Percentiles rank a stretch among this genome's conserved stretches.
Conservation (phyloP, 2,113 vertebrate species). For the Sylvilagus bachmani region DNA sequence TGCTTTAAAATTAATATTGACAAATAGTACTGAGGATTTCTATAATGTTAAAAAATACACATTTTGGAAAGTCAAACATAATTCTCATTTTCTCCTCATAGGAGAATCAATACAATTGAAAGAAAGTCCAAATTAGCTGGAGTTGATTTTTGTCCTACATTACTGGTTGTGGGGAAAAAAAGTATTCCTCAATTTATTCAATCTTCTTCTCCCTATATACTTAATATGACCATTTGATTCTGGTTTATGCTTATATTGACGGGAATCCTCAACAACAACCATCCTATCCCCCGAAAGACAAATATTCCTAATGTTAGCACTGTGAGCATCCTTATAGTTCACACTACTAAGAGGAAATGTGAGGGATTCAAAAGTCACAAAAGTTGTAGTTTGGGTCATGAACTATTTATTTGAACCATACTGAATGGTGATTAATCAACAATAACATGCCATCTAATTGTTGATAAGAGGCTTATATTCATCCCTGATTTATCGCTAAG, state of each 20-base stretch:
- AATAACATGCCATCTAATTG: conserved; percentile 55
- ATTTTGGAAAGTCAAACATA: conserved; percentile 72
- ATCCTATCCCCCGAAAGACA: not conserved
- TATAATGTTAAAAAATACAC: conserved; percentile 68
- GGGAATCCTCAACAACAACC: conserved; percentile 50
- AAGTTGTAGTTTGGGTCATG: conserved; percentile 45
- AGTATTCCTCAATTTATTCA: conserved; percentile 51
- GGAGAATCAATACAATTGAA: conserved; percentile 71
- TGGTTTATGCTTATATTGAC: not conserved
- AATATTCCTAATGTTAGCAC: conserved; percentile 49
- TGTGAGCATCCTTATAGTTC: not conserved
- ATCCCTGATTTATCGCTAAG: conserved; percentile 41
- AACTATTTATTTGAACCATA: conserved; percentile 60
- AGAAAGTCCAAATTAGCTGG: conserved; percentile 59
- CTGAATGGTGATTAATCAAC: conserved; percentile 18
- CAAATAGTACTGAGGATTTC: conserved; percentile 56
- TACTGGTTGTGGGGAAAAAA: not conserved
- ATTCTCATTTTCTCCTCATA: conserved; percentile 70
- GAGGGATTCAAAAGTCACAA: not conserved
- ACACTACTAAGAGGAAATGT: not conserved
- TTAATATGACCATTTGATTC: conserved; percentile 67
- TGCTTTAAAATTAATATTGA: conserved; percentile 74
- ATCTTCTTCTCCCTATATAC: conserved; percentile 46
- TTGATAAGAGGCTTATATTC: not conserved
- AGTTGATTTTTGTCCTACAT: conserved; percentile 53